Base-by-base conservation (phyloP, 2,888 invertebrate species). In the Tineola bisselliella region DNA sequence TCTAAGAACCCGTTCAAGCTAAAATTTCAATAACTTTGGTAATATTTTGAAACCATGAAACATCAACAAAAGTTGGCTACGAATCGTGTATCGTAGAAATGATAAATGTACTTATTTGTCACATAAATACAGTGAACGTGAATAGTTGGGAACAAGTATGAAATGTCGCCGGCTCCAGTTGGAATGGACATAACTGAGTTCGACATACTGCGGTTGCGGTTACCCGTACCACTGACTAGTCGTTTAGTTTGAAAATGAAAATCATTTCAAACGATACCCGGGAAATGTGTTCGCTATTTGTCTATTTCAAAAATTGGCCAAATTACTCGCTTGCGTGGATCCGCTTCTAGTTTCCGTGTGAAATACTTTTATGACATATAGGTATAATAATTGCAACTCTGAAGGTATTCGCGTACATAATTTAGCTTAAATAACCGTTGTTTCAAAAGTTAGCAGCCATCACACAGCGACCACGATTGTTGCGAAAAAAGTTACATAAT, bases 111-210 rank as follows among this genome's bases (percentile, higher is more conserved):
- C 15, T 12, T 43, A 43, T 43, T 25, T 25, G 8, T 13, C 44
- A 13, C 13, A 13, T 48, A 48, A 48, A 48, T 48, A 48, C 15
- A 48, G 17, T n/a, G 44, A 6, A 31, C 31, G 31, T 31, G 13
- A 44, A 44, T 44, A 48, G 48, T 48, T 48, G 48, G 48, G n/a
- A 48, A 48, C 48, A 48, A 48, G 48, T 48, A 48, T 48, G 48
- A 48, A 48, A 48, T 48, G 48, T 48, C 48, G 48, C 6, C 17
- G n/a, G 17, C 15, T 48, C 48, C 17, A n/a, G 38, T 17, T 48
- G 48, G 48, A 48, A 48, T 48, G 48, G 48, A 48, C 48, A 48
- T n/a, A 15, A 48, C 48, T 48, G 48, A 48, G 48, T 48, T 17
- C 15, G 48, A 48, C 48, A 48, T 10, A 17, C 1, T 6, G 48